These are phyloP conservation scores for Poecilia velifera DNA, from an alignment of 2,797 vertebrate species.

Conservation along the genomic window DNA sequence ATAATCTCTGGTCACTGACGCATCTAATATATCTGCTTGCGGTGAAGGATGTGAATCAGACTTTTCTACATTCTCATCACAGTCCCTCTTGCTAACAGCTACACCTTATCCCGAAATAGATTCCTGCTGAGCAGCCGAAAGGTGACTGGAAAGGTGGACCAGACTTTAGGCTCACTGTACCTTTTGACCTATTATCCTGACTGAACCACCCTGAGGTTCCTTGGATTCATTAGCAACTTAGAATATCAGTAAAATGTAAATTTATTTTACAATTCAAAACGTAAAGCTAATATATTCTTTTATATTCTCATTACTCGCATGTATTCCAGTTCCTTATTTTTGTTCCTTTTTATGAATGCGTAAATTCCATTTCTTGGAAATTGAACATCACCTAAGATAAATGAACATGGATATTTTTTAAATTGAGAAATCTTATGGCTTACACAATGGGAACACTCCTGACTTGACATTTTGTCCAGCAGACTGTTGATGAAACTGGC, in stretches of 20 bases:
- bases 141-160: constrained; percentile 38
- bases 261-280: neutral
- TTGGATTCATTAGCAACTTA: neutral
- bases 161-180: neutral
- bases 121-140: constrained; percentile 50
- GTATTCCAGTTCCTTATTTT: neutral
- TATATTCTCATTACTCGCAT: neutral
- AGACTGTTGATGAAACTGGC: neutral
- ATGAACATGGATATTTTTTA: neutral
- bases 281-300: neutral
- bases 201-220: neutral
- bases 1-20: neutral
- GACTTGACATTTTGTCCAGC: neutral
- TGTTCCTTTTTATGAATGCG: neutral
- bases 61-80: neutral
- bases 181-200: constrained; percentile 7
- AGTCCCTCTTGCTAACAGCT: constrained; percentile 8
- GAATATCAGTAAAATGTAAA: neutral
- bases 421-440: neutral
- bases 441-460: neutral
- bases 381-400: neutral
- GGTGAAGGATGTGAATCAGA: neutral
- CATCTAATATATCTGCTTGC: neutral
- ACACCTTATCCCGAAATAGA: constrained; percentile 67
- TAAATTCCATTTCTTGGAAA: neutral